Evolutionary conservation across 2,797 vertebrate species (phyloP).

Genomic region (Orestias chungarensis): DNA sequence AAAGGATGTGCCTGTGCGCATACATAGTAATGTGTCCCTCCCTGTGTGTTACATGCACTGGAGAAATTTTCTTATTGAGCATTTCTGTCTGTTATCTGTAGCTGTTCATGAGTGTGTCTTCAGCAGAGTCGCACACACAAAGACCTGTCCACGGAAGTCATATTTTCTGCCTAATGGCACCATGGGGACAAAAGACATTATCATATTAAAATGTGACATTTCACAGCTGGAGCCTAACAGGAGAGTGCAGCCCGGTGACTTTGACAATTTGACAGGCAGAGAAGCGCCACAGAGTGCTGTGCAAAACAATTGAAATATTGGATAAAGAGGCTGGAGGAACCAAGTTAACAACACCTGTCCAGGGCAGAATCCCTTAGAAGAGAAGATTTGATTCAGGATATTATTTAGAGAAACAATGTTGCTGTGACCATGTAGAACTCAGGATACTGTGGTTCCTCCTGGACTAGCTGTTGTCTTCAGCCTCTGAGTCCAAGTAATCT

Average conservation of each 20-base stretch:
- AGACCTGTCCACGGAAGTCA: slow-evolving; percentile 67
- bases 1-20: slow-evolving; percentile 25
- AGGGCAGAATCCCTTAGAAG: slow-evolving; percentile 2
- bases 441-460: not conserved
- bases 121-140: slow-evolving; percentile 18
- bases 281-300: slow-evolving; percentile 34
- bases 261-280: slow-evolving; percentile 64
- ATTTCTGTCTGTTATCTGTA: not conserved
- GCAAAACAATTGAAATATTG: slow-evolving; percentile 24
- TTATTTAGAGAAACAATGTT: slow-evolving; percentile 18
- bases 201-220: slow-evolving; percentile 86
- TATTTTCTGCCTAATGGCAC: slow-evolving; percentile 68
- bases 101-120: slow-evolving; percentile 18
- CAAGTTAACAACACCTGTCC: slow-evolving; percentile 41
- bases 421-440: not conserved
- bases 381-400: slow-evolving; percentile 5
- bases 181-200: slow-evolving; percentile 71
- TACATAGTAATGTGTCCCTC: slow-evolving; percentile 22
- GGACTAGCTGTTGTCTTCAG: not conserved
- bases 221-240: slow-evolving; percentile 55
- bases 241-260: slow-evolving; percentile 42
- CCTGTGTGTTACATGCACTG: slow-evolving; percentile 11
- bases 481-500: not conserved
- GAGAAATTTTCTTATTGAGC: not conserved
- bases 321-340: slow-evolving; percentile 27